Evolutionary conservation across 2,113 vertebrate species (phyloP).

Genomic region (Xiphophorus hellerii): DNA sequence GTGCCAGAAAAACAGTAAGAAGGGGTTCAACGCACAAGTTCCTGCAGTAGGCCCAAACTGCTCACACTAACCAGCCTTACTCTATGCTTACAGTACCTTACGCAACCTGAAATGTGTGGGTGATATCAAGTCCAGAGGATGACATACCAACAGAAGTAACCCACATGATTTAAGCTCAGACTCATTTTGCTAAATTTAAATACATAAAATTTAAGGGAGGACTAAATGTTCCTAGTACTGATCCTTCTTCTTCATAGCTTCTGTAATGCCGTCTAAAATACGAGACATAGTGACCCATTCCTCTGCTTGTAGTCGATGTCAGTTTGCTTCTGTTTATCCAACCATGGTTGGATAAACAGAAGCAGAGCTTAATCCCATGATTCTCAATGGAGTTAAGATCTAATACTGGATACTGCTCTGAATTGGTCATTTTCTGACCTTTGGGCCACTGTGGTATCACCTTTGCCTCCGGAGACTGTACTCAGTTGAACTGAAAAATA

Average conservation of each 20-base stretch:
- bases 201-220: background rate
- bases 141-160: background rate
- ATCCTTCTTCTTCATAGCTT: background rate
- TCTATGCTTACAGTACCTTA: background rate
- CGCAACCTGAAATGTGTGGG: background rate
- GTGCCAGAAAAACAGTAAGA: slow-evolving; percentile 37
- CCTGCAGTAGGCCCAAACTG: background rate
- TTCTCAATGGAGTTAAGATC: background rate
- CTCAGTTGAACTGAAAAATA: background rate
- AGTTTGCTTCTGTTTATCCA: background rate
- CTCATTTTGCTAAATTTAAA: background rate
- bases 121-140: background rate
- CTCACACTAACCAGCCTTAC: background rate
- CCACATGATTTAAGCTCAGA: background rate
- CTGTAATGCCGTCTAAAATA: background rate
- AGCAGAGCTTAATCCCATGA: background rate
- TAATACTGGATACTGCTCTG: background rate
- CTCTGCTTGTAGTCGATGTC: background rate
- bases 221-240: background rate
- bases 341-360: background rate
- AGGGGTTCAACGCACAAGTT: slow-evolving; percentile 9
- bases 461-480: background rate
- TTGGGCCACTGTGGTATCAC: background rate
- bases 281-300: background rate
- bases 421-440: background rate